Evolutionary conservation across 2,888 invertebrate genomes (phyloP).

Genomic region (Drosophila neutralis): DNA sequence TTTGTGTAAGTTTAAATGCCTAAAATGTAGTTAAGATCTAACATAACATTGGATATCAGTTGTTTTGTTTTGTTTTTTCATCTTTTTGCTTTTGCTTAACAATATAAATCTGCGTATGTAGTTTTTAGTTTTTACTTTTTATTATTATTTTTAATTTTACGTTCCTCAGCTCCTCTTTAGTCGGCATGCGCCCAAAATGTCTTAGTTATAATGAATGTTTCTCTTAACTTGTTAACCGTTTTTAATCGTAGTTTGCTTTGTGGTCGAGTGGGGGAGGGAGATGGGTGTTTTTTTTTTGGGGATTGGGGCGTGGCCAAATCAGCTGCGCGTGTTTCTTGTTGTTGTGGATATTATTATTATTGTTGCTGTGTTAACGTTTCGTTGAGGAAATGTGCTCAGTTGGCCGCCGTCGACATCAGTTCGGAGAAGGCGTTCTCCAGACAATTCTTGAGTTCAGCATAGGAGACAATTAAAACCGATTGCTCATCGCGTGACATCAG

Average conservation of each 20-base stretch:
- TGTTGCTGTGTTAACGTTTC: conserved; percentile 47
- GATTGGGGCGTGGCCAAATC: conserved; percentile 33
- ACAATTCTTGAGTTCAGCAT: conserved; percentile 97
- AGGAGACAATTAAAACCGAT: conserved; percentile 97
- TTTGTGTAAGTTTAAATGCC: conserved; percentile 68
- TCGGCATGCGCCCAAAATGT: conserved; percentile 72
- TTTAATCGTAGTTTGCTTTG: conserved; percentile 69
- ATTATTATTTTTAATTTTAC: conserved; percentile 39
- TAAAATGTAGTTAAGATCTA: conserved; percentile 76
- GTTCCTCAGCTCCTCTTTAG: conserved; percentile 47
- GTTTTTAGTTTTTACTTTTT: conserved; percentile 22
- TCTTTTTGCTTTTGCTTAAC: conserved; percentile 54
- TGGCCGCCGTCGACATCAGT: conserved; percentile 85
- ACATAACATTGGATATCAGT: conserved; percentile 74
- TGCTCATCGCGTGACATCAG: conserved; percentile 98
- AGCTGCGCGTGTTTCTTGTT: conserved; percentile 68
- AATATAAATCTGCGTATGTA: conserved; percentile 66
- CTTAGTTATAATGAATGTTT: conserved; percentile 75
- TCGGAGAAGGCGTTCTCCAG: conserved; percentile 96
- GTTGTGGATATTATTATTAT: conserved; percentile 34
- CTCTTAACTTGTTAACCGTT: conserved; percentile 61
- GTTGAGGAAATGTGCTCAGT: conserved; percentile 67
- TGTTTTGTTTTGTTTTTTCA: conserved; percentile 36
- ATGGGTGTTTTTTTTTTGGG: conserved; percentile 3
- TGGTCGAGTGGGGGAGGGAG: conserved; percentile 56